Evolutionary conservation across 1,140 invertebrate species (phyloP).

Genomic region (Yoshiicerus persimilis): DNA sequence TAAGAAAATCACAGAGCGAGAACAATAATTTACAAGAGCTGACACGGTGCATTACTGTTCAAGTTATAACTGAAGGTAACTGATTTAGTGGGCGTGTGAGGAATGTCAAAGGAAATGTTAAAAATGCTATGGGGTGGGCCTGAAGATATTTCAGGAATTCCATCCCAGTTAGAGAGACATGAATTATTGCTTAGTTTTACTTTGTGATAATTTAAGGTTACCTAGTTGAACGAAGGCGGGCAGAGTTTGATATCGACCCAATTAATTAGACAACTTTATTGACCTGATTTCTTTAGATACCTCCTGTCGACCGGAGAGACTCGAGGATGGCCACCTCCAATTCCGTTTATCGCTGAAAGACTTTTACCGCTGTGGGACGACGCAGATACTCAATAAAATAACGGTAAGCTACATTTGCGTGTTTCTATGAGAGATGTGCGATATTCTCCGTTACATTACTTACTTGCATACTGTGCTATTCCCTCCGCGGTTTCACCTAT

Average conservation of each 20-base stretch:
- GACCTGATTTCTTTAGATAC: conserved; percentile 40
- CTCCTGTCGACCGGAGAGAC: conserved; percentile 51
- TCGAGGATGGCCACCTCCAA: conserved; percentile 45
- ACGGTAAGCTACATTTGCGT: conserved; percentile 49
- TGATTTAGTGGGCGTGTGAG: too few relatives aligned
- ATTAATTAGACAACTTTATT: conserved; percentile 11
- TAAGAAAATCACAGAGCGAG: too few relatives aligned
- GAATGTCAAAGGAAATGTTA: too few relatives aligned
- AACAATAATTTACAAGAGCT: too few relatives aligned
- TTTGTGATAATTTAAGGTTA: background rate
- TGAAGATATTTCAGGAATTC: too few relatives aligned
- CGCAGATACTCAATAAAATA: conserved; percentile 54
- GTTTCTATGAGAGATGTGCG: conserved; percentile 11
- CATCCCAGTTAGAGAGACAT: background rate
- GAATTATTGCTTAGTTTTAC: background rate
- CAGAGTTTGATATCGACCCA: background rate
- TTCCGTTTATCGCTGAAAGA: conserved; percentile 53
- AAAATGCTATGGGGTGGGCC: too few relatives aligned
- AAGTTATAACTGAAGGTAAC: too few relatives aligned
- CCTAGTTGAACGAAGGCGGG: background rate
- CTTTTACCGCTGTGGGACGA: conserved; percentile 55
- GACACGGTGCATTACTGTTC: too few relatives aligned
- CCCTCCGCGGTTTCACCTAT: conserved; percentile 26
- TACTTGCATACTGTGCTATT: background rate
- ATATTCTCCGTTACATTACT: background rate